A percentile compares a stretch with the other conserved stretches of the same genome.
These are phyloP conservation scores for Ptiloglossa arizonensis DNA, from an alignment of 1,140 invertebrate species.

Conservation along the genomic window DNA sequence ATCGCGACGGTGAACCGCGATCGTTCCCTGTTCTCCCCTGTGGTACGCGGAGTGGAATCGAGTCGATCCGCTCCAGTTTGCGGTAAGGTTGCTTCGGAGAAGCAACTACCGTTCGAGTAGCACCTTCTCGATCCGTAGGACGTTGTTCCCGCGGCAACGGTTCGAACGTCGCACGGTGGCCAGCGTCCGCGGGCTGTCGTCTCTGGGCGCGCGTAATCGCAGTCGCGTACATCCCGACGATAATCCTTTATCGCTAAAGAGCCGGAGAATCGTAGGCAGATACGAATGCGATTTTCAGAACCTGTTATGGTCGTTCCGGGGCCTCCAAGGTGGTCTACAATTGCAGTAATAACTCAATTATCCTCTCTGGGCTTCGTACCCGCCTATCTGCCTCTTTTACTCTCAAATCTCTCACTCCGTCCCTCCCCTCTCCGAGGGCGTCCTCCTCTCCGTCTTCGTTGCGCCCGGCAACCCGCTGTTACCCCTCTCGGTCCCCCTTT, in stretches of 20 bases:
- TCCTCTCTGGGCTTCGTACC: conserved; percentile 79
- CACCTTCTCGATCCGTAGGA: background rate
- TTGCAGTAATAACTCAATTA: conserved; percentile 84
- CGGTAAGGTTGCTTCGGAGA: no score
- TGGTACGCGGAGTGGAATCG: no score
- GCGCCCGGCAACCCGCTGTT: conserved; percentile 3
- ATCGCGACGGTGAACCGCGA: no score
- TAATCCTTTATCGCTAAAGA: conserved; percentile 81
- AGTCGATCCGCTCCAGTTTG: no score
- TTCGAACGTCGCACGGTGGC: conserved; percentile 23
- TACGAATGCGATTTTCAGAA: conserved; percentile 80
- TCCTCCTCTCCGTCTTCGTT: conserved; percentile 8
- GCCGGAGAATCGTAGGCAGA: conserved; percentile 78
- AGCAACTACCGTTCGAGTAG: background rate
- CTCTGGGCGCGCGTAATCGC: conserved; percentile 55
- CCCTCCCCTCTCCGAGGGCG: conserved; percentile 36
- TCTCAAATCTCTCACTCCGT: conserved; percentile 81
- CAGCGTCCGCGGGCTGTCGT: conserved; percentile 12
- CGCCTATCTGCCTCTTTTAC: conserved; percentile 82
- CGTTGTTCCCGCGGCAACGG: background rate
- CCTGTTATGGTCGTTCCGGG: conserved; percentile 80
- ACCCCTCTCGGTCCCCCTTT: conserved; percentile 18
- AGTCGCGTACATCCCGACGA: conserved; percentile 63
- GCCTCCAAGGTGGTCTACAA: conserved; percentile 83
- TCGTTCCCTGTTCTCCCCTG: no score